phyloP scores from a whole-genome alignment of 2,888 invertebrate species.

The Monopis laevigella region DNA sequence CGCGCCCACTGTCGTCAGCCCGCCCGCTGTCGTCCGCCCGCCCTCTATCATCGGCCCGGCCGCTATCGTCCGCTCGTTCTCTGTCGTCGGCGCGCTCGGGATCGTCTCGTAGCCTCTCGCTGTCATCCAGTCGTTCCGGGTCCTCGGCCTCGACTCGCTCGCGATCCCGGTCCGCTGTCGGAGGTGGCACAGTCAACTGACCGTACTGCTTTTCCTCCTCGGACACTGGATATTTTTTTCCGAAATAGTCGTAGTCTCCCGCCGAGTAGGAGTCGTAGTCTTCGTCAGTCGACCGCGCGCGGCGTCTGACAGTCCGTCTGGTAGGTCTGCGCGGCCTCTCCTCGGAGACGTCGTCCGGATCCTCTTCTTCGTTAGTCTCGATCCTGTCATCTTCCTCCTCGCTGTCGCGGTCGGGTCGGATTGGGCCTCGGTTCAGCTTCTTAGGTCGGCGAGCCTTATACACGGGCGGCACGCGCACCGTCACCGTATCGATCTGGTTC shows the following conservation, averaged over 20 bases:
- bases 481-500: conserved; percentile 57
- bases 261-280: conserved; percentile 32
- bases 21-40: conserved; percentile 21
- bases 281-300: conserved; percentile 16
- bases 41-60: conserved; percentile 21
- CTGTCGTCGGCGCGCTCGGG: conserved; percentile 25
- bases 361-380: conserved; percentile 18
- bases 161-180: conserved; percentile 41
- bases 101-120: conserved; percentile 26
- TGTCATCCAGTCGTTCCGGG: conserved; percentile 22
- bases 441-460: conserved; percentile 52
- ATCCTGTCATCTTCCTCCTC: conserved; percentile 25
- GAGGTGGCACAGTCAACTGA: conserved; percentile 38
- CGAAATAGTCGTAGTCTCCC: conserved; percentile 49
- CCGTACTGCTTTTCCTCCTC: conserved; percentile 41
- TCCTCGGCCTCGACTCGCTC: conserved; percentile 34
- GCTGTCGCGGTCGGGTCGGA: conserved; percentile 28
- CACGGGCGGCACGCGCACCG: conserved; percentile 59
- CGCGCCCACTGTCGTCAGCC: conserved; percentile 17
- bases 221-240: conserved; percentile 40
- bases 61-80: conserved; percentile 27
- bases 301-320: conserved; percentile 14
- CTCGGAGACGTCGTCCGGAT: conserved; percentile 28
- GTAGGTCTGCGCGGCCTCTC: conserved; percentile 31
- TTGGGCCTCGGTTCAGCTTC: conserved; percentile 42